Evolutionary conservation across 2,113 vertebrate genomes (phyloP).

Genomic region (Amphiprion percula): DNA sequence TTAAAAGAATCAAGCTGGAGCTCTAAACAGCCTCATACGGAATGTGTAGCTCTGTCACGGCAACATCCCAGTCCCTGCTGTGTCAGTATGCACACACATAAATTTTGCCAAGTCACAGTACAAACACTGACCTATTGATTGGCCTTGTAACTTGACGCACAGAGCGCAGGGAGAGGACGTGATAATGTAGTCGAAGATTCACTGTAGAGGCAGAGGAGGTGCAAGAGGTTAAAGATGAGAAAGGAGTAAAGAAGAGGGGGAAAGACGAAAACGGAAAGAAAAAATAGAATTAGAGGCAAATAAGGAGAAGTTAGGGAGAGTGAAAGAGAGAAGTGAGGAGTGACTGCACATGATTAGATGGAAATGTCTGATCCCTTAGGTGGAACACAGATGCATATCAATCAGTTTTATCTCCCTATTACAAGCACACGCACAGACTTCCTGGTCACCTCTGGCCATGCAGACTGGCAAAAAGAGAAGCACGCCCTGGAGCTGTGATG

Average conservation of each 20-base stretch:
- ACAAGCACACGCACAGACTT: slow-evolving; percentile 28
- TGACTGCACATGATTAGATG: slow-evolving; percentile 35
- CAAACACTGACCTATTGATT: slow-evolving; percentile 53
- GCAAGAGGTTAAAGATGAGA: not conserved
- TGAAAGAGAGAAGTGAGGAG: slow-evolving; percentile 3
- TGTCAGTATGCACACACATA: slow-evolving; percentile 33
- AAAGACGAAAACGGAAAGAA: slow-evolving; percentile 7
- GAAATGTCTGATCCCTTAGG: slow-evolving; percentile 61
- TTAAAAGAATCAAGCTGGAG: not conserved
- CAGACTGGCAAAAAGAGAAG: slow-evolving; percentile 75
- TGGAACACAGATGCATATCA: slow-evolving; percentile 65
- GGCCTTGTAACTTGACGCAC: slow-evolving; percentile 51
- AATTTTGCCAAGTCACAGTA: slow-evolving; percentile 55
- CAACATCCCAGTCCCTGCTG: slow-evolving; percentile 46
- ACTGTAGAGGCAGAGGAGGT: not conserved
- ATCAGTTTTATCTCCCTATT: slow-evolving; percentile 61
- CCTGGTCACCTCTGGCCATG: slow-evolving; percentile 36
- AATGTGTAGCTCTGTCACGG: slow-evolving; percentile 15
- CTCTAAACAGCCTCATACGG: not conserved
- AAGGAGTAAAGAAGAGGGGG: not conserved
- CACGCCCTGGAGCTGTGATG: slow-evolving; percentile 83
- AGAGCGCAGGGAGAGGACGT: slow-evolving; percentile 20
- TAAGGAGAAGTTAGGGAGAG: not conserved
- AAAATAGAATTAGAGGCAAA: not conserved
- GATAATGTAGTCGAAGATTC: slow-evolving; percentile 26